These are phyloP conservation scores for Eudyptes chrysolophus DNA, from an alignment of 2,113 vertebrate genomes.

Conservation along the genomic window DNA sequence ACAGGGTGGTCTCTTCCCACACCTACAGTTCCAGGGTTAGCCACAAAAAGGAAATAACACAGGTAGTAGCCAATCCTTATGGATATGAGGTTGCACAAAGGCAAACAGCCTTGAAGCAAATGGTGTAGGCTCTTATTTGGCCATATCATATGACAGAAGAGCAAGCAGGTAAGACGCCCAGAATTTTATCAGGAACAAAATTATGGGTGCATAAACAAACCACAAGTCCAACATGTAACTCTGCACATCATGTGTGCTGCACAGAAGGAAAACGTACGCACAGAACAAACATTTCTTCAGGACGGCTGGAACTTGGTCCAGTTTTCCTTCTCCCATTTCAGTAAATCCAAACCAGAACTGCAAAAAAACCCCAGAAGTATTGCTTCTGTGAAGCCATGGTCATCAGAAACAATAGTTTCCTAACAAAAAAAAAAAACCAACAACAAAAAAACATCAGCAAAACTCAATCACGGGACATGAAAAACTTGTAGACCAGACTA, in stretches of 20 bases:
- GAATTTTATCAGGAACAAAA: background rate
- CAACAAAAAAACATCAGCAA: background rate
- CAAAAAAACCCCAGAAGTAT: background rate
- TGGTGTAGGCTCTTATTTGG: rapidly evolving
- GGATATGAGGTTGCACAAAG: background rate
- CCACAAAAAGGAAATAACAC: background rate
- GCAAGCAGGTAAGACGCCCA: background rate
- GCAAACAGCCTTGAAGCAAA: background rate
- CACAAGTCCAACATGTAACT: background rate
- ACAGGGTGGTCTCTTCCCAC: background rate
- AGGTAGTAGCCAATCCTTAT: background rate
- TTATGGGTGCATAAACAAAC: background rate
- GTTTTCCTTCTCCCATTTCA: background rate
- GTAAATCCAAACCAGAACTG: background rate
- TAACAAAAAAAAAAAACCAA: background rate
- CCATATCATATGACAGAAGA: background rate
- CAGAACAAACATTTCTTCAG: background rate
- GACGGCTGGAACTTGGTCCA: background rate
- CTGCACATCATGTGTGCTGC: background rate
- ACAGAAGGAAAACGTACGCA: background rate
- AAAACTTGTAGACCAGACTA: background rate
- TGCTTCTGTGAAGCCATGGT: background rate
- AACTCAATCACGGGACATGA: background rate
- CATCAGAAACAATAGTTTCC: background rate
- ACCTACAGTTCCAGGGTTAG: background rate